These are phyloP conservation scores for Tetramorium bicarinatum DNA, from an alignment of 2,888 invertebrate genomes.

Conservation along the genomic window DNA sequence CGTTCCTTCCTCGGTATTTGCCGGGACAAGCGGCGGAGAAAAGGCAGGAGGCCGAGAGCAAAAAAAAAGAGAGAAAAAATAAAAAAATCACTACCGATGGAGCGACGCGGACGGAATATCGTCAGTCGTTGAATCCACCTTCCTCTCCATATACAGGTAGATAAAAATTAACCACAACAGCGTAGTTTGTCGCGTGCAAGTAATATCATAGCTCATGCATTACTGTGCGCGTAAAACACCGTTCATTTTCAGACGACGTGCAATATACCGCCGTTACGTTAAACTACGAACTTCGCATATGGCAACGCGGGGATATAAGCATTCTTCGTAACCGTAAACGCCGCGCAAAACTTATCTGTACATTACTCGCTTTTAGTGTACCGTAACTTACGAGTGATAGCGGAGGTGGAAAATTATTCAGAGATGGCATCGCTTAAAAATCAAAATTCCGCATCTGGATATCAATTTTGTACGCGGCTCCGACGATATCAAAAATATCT, in stretches of 20 bases:
- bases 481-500: constrained; percentile 20
- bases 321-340: neutral
- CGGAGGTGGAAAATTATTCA: neutral
- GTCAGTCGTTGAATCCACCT: constrained; percentile 76
- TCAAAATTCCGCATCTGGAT: neutral
- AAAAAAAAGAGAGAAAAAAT: constrained; percentile 2
- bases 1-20: constrained; percentile 61
- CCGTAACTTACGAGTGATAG: neutral
- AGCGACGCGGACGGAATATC: constrained; percentile 71
- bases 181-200: constrained; percentile 55
- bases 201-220: constrained; percentile 48
- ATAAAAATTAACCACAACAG: constrained; percentile 67
- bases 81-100: constrained; percentile 52
- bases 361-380: neutral
- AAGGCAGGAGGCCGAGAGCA: constrained; percentile 63
- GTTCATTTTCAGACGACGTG: constrained; percentile 1
- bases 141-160: constrained; percentile 24
- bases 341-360: neutral
- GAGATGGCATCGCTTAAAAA: neutral
- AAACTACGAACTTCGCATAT: constrained; percentile 5
- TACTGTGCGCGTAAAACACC: constrained; percentile 16
- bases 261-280: constrained; percentile 23
- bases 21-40: constrained; percentile 61
- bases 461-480: neutral
- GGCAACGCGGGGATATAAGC: neutral